These are phyloP conservation scores for Synanthedon formicaeformis DNA, from an alignment of 2,888 invertebrate genomes.

Conservation along the genomic window DNA sequence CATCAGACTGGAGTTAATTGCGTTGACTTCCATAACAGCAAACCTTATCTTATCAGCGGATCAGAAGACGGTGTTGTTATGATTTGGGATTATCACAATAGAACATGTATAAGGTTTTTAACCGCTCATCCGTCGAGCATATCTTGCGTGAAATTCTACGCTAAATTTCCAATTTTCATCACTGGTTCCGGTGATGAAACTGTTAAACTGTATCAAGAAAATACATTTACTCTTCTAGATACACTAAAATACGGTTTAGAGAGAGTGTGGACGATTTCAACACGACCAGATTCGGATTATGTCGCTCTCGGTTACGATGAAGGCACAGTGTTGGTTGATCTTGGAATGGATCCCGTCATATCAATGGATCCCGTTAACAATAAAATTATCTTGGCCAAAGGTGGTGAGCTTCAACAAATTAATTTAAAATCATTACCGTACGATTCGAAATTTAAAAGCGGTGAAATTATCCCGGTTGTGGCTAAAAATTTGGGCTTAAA, in stretches of 20 bases:
- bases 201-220: constrained; percentile 83
- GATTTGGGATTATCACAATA: constrained; percentile 97
- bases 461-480: background rate
- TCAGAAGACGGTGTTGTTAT: constrained; percentile 93
- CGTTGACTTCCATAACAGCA: constrained; percentile 59
- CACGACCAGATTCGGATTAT: constrained; percentile 87
- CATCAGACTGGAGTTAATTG: constrained; percentile 96
- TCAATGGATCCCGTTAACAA: constrained; percentile 95
- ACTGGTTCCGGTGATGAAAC: constrained; percentile 95
- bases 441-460: background rate
- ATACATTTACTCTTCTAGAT: background rate
- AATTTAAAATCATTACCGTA: background rate
- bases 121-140: background rate
- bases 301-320: constrained; percentile 91
- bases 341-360: constrained; percentile 79
- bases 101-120: constrained; percentile 45
- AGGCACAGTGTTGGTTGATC: constrained; percentile 76
- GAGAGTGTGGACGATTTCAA: constrained; percentile 91
- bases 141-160: background rate
- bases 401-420: constrained; percentile 94
- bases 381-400: constrained; percentile 94
- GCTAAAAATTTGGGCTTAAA: background rate
- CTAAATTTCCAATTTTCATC: constrained; percentile 81
- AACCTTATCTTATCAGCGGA: constrained; percentile 69
- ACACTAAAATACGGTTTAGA: constrained; percentile 75